Evolutionary conservation across 2,888 invertebrate species (phyloP).

Genomic region (Taphrorychus bicolor): DNA sequence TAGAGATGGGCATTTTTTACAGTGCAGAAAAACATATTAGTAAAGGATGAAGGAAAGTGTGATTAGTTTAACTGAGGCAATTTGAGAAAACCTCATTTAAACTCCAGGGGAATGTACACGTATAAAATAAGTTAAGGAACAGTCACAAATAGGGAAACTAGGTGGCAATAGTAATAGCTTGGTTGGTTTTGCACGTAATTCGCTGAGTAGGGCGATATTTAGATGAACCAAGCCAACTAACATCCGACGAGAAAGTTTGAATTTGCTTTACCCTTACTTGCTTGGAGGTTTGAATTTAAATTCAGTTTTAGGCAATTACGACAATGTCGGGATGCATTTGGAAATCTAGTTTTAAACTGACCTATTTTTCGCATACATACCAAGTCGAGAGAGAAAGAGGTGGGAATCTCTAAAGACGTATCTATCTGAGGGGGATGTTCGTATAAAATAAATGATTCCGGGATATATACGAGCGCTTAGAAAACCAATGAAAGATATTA

Average conservation of each 20-base stretch:
- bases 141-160: conserved; percentile 12
- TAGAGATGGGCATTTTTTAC: no score
- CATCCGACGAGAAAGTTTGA: conserved; percentile 8
- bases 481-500: conserved; percentile 48
- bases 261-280: conserved; percentile 6
- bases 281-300: background rate
- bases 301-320: conserved; percentile 4
- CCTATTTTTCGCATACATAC: background rate
- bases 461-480: conserved; percentile 18
- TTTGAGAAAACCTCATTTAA: background rate
- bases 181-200: conserved; percentile 16
- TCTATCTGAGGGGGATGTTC: conserved; percentile 6
- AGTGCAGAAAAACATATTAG: no score
- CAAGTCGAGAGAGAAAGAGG: background rate
- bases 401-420: conserved; percentile 19
- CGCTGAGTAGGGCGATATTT: conserved; percentile 4
- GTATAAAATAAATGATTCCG: conserved; percentile 28
- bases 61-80: no score
- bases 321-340: background rate
- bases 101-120: background rate
- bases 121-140: conserved; percentile 11
- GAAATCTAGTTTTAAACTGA: background rate
- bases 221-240: conserved; percentile 9
- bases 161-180: conserved; percentile 1
- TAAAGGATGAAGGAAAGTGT: no score